These are phyloP conservation scores for Platerodrilus igneus DNA, from an alignment of 2,888 invertebrate genomes.

Conservation along the genomic window DNA sequence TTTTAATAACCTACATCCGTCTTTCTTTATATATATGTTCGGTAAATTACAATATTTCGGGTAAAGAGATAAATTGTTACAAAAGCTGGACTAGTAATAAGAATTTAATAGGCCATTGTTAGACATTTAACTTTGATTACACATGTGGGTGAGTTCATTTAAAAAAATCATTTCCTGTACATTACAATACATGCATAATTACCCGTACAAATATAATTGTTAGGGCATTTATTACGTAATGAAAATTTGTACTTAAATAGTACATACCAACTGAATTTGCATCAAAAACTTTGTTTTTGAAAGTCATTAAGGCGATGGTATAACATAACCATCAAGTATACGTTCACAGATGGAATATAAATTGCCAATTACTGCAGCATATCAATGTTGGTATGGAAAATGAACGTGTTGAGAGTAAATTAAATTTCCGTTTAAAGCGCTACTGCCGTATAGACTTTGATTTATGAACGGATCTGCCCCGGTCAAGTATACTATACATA, in stretches of 20 bases:
- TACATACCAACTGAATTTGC: constrained; percentile 27
- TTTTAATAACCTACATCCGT: constrained; percentile 19
- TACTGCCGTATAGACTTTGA: constrained; percentile 37
- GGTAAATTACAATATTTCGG: constrained; percentile 3
- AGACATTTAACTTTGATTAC: constrained; percentile 49
- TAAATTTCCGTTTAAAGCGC: constrained; percentile 42
- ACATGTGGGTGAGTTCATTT: constrained; percentile 50
- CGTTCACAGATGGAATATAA: constrained; percentile 35
- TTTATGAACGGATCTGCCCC: constrained; percentile 35
- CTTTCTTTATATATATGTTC: constrained; percentile 7
- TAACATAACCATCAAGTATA: too few relatives aligned
- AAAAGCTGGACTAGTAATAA: constrained; percentile 42
- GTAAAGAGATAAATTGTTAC: constrained; percentile 21
- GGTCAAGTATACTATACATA: constrained; percentile 31
- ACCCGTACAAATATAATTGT: constrained; percentile 49
- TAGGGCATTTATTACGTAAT: constrained; percentile 11
- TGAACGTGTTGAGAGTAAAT: constrained; percentile 39
- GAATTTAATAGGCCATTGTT: constrained; percentile 49
- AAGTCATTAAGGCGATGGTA: constrained; percentile 25
- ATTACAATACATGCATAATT: constrained; percentile 48
- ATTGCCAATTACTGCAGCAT: constrained; percentile 40
- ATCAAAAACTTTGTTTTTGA: constrained; percentile 36
- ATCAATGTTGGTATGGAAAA: constrained; percentile 38
- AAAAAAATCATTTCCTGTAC: constrained; percentile 49
- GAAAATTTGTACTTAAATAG: too few relatives aligned